phyloP scores from a whole-genome alignment of 2,113 vertebrate species.

The Rhinolophus sinicus region DNA sequence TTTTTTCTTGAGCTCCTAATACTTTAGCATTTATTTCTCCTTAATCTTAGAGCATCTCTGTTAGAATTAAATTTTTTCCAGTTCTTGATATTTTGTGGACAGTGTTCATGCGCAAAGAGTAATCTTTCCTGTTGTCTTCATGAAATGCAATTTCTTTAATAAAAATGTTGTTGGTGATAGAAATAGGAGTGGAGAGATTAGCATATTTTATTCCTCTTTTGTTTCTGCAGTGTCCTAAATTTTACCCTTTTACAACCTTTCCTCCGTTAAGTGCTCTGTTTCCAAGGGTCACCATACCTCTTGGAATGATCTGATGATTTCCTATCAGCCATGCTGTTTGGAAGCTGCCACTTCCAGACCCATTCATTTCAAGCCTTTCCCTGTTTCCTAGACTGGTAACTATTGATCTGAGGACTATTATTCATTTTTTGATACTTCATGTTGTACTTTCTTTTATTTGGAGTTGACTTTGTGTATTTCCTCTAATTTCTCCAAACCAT shows the following conservation, averaged over 20 bases:
- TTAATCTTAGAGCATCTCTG: background rate
- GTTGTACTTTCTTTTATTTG: background rate
- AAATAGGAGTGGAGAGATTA: background rate
- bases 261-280: background rate
- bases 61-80: background rate
- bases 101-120: background rate
- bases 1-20: background rate
- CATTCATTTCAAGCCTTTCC: background rate
- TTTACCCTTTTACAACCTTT: background rate
- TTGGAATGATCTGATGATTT: background rate
- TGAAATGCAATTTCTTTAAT: background rate
- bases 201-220: background rate
- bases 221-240: background rate
- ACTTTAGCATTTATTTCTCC: background rate
- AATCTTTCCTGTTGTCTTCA: background rate
- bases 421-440: background rate
- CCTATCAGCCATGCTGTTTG: background rate
- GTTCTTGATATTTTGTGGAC: background rate
- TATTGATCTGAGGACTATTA: background rate
- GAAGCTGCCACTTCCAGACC: background rate
- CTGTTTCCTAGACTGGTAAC: background rate
- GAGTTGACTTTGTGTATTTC: background rate
- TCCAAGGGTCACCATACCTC: background rate
- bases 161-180: background rate
- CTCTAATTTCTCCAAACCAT: background rate